These are phyloP conservation scores for Harpagoxenus sublaevis DNA, from an alignment of 2,888 invertebrate species.

Conservation along the genomic window DNA sequence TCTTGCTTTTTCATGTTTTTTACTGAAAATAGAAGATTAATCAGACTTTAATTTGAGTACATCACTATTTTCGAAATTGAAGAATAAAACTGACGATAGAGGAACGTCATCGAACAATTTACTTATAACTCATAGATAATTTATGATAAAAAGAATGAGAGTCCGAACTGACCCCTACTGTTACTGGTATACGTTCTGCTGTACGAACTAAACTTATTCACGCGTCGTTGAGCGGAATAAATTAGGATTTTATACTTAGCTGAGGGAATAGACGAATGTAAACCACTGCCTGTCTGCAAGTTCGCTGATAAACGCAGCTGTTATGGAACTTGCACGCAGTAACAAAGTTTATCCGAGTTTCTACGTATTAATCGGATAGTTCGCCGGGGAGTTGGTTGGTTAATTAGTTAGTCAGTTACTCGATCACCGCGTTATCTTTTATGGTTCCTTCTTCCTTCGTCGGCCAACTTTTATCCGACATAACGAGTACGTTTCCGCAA, in stretches of 20 bases:
- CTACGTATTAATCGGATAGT: slow-evolving; percentile 56
- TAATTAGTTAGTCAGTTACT: slow-evolving; percentile 51
- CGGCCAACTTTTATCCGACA: slow-evolving; percentile 50
- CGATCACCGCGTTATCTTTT: slow-evolving; percentile 55
- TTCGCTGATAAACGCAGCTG: slow-evolving; percentile 53
- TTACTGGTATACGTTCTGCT: neutral
- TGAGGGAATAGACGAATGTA: slow-evolving; percentile 51
- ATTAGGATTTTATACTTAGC: slow-evolving; percentile 51
- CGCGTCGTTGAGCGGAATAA: slow-evolving; percentile 50
- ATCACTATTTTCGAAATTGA: neutral
- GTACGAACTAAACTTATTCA: slow-evolving; percentile 25
- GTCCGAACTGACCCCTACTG: neutral
- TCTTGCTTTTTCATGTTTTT: neutral
- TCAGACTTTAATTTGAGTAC: neutral
- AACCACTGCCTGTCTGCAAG: slow-evolving; percentile 53
- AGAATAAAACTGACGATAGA: neutral
- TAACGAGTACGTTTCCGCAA: slow-evolving; percentile 25
- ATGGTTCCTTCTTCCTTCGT: slow-evolving; percentile 46
- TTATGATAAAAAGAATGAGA: neutral
- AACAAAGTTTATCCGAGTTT: slow-evolving; percentile 57
- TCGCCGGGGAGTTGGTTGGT: slow-evolving; percentile 49
- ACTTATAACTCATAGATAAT: neutral
- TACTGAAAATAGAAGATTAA: neutral
- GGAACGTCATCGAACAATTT: neutral
- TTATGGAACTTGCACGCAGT: slow-evolving; percentile 53